Conservation (phyloP, 1,140 invertebrate species). For the Drosophila santomea region DNA sequence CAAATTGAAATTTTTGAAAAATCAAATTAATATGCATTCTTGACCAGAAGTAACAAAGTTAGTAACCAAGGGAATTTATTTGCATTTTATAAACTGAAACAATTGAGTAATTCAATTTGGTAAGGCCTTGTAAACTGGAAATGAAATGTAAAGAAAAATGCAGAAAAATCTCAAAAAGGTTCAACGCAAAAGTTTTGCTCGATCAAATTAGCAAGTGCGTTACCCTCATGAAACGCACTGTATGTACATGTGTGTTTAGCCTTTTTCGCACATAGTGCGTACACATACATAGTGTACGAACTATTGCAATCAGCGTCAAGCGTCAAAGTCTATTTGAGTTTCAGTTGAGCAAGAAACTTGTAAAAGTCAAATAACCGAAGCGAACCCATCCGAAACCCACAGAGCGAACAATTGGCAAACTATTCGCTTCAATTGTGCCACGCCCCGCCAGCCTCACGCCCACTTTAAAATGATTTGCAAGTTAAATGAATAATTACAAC, state of each 20-base stretch:
- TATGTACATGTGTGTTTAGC: background rate
- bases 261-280: background rate
- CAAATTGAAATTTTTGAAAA: background rate
- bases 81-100: constrained; percentile 7
- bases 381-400: constrained; percentile 29
- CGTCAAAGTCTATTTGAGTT: constrained; percentile 82
- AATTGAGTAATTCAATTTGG: background rate
- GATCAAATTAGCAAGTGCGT: constrained; percentile 8
- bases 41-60: background rate
- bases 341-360: constrained; percentile 60
- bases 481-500: constrained; percentile 83
- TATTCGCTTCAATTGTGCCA: constrained; percentile 78
- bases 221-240: constrained; percentile 24
- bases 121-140: no score
- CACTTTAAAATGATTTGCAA: constrained; percentile 78
- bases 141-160: no score
- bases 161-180: no score
- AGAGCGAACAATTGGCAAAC: constrained; percentile 73
- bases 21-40: background rate
- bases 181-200: background rate
- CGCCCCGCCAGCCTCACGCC: constrained; percentile 5
- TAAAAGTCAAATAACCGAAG: constrained; percentile 70
- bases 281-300: constrained; percentile 33
- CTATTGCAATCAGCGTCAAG: constrained; percentile 80
- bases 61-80: background rate